Evolutionary conservation across 2,888 invertebrate genomes (phyloP).

Genomic region (Salticus scenicus): DNA sequence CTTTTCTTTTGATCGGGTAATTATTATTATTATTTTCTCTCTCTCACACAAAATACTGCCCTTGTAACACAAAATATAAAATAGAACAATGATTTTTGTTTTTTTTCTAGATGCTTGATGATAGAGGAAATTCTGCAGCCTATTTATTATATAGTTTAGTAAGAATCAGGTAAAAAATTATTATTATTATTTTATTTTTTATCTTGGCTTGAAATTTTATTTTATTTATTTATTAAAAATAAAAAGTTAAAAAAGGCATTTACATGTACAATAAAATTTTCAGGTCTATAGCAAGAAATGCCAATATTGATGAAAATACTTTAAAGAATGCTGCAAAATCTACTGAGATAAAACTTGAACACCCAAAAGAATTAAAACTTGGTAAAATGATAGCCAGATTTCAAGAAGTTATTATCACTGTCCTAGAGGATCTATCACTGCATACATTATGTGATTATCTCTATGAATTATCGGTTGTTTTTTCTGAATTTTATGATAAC

Average conservation of each 20-base stretch:
- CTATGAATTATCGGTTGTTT: conserved; percentile 93
- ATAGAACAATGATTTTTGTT: not conserved
- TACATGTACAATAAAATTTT: not conserved
- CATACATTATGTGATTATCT: conserved; percentile 95
- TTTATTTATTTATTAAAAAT: no score
- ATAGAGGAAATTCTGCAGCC: conserved; percentile 98
- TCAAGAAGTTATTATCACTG: conserved; percentile 88
- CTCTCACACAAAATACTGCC: no score
- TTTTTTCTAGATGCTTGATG: conserved; percentile 90
- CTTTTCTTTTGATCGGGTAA: conserved; percentile 94
- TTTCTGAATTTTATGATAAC: conserved; percentile 97
- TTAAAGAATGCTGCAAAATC: conserved; percentile 81
- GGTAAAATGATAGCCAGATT: conserved; percentile 86
- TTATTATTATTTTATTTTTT: not conserved
- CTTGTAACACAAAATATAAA: not conserved
- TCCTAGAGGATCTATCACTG: conserved; percentile 86
- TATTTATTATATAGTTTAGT: conserved; percentile 96
- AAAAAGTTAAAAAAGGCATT: no score
- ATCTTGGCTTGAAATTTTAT: not conserved
- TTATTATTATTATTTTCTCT: no score
- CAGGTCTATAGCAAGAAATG: conserved; percentile 78
- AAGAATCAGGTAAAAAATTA: conserved; percentile 82
- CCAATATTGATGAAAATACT: conserved; percentile 74
- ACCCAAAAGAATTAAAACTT: conserved; percentile 95
- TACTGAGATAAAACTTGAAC: conserved; percentile 82